Conservation (phyloP, 2,888 invertebrate genomes). For the Spilosoma lubricipeda region DNA sequence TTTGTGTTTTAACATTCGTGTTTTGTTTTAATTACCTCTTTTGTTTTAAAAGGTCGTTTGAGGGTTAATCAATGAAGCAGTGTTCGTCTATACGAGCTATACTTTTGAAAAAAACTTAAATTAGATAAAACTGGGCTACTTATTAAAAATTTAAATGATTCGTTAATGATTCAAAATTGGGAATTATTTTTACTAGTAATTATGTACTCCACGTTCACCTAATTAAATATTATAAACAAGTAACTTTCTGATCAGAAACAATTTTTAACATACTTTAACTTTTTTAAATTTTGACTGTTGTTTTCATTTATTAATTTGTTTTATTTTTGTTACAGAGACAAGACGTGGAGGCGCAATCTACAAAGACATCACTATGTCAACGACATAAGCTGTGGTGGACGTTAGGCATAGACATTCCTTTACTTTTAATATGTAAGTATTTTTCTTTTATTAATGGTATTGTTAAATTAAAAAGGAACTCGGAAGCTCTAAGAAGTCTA, state of each 20-base stretch:
- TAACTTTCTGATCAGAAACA: no score
- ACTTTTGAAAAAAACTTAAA: no score
- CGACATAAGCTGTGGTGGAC: conserved; percentile 65
- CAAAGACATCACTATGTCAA: conserved; percentile 33
- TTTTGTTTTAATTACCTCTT: not conserved
- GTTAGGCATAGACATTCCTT: conserved; percentile 65
- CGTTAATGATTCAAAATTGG: no score
- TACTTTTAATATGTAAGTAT: conserved; percentile 68
- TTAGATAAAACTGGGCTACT: no score
- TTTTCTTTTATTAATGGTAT: not conserved
- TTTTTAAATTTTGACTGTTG: no score
- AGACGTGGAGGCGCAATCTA: conserved; percentile 69
- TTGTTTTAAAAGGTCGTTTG: not conserved
- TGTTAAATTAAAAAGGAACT: not conserved
- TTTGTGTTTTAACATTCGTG: not conserved
- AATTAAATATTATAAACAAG: no score
- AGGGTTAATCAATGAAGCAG: not conserved
- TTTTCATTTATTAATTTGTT: not conserved
- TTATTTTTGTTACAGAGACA: conserved; percentile 68
- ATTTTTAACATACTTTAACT: no score
- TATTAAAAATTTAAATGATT: no score
- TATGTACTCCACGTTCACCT: no score
- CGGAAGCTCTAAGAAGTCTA: no score
- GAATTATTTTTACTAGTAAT: no score
- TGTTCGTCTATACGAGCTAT: not conserved